These are phyloP conservation scores for Trichogramma dendrolimi DNA, from an alignment of 2,888 invertebrate species.

Conservation along the genomic window DNA sequence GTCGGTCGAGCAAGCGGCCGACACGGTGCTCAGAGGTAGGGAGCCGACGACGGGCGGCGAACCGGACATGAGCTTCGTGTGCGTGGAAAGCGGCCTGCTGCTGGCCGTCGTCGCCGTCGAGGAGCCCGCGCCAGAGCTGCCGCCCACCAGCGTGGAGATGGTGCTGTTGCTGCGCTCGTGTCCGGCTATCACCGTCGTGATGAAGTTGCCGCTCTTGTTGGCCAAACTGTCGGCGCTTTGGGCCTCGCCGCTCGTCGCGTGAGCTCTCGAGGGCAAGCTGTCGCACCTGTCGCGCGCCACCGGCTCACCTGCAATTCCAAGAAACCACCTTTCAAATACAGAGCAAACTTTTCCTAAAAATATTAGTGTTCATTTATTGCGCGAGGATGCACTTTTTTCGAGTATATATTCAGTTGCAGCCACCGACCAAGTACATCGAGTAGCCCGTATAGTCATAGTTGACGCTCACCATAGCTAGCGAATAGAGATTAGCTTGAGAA, in stretches of 20 bases:
- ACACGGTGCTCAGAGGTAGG: conserved; percentile 61
- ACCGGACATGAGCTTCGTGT: conserved; percentile 51
- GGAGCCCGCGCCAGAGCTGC: conserved; percentile 48
- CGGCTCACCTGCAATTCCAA: conserved; percentile 24
- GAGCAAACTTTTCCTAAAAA: too few relatives aligned
- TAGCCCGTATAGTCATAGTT: too few relatives aligned
- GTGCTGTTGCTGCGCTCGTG: background rate
- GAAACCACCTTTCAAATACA: background rate
- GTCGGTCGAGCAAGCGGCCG: conserved; percentile 61
- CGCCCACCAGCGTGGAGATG: conserved; percentile 29
- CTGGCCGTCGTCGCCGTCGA: conserved; percentile 34
- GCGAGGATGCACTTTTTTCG: conserved; percentile 3
- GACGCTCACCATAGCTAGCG: too few relatives aligned
- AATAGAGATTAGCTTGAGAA: too few relatives aligned
- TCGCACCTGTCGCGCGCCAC: conserved; percentile 64
- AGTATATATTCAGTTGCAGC: too few relatives aligned
- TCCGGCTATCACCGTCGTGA: background rate
- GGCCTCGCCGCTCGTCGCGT: conserved; percentile 62
- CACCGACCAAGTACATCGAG: too few relatives aligned
- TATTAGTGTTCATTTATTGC: conserved; percentile 3
- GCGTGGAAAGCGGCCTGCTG: conserved; percentile 52
- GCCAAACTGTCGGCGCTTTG: conserved; percentile 34
- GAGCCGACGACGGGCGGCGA: conserved; percentile 57
- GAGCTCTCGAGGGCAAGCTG: conserved; percentile 74
- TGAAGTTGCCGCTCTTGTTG: background rate